Base-by-base conservation (phyloP, 2,797 vertebrate genomes). In the Acipenser oxyrinchus region DNA sequence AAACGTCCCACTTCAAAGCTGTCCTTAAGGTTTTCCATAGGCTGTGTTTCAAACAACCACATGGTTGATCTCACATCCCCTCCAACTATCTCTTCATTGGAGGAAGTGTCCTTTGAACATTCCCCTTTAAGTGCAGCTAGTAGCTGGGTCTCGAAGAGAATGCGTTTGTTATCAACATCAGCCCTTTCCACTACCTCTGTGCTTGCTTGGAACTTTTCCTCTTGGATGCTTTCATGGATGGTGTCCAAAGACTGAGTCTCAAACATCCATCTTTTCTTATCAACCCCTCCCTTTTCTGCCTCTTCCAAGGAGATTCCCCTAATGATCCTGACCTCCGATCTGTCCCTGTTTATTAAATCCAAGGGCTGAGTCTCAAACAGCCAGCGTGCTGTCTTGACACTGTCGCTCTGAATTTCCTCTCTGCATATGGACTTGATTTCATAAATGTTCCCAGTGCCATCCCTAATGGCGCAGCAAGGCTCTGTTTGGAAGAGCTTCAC, bases 251-350 rank as follows among this genome's bases (percentile, higher is more conserved):
- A 87, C 76, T 97, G 95, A 6, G 95, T 97, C 87, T 98, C 95
- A 81, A 98, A 98, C 88, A 98, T 89, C 95, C 94, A 97, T 73
- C 87, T 92, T 1, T 93, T 89, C 0, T 84, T 88, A 0, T 92
- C 93, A 67, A 97, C 89, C 6, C 92, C 90, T 0, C 91, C 91
- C 73, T 72, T 83, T 15, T 87, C 83, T 7, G 81, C 89, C 75
- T 96, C 95, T 79, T 97, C 95, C 69, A 97, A 63, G 2, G 95
- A 98, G 78, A 98, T 96, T 0, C 95, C 95, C 23, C 91, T 87
- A 69, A 97, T 94, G 12, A 97, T 91, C 73, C 93, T 89, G 65
- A 97, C 88, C 71, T 82, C 88, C 64, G 92, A 87, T 15, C 74
- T 77, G 72, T 90, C 91, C 72, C 88, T 91, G 77, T 93, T 93